A percentile compares a stretch with the other conserved stretches of the same genome.
phyloP scores from a whole-genome alignment of 2,113 vertebrate species.

The Melanerpes formicivorus region DNA sequence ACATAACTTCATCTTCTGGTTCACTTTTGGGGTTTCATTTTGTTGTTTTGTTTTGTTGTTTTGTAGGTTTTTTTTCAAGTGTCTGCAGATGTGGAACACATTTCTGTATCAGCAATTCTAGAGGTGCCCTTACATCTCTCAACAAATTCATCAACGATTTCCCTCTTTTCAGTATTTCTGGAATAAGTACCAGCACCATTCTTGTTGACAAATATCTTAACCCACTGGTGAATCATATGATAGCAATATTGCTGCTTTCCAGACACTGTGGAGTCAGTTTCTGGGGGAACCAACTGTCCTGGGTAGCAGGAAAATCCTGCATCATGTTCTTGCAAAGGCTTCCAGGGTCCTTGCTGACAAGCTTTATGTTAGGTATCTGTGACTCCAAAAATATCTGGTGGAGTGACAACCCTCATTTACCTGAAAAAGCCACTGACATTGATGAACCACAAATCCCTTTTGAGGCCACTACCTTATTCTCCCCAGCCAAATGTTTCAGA shows the following conservation, averaged over 20 bases:
- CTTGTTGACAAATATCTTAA: not conserved
- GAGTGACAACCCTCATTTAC: not conserved
- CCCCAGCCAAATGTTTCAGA: not conserved
- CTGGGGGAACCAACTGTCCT: not conserved
- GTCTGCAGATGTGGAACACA: not conserved
- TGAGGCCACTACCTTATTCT: not conserved
- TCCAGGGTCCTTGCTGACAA: not conserved
- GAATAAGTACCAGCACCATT: not conserved
- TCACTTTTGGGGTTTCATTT: not conserved
- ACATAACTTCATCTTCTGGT: not conserved
- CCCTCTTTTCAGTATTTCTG: not conserved
- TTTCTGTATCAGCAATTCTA: not conserved
- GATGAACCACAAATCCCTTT: not conserved
- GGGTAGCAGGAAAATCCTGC: not conserved
- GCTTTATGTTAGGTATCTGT: not conserved
- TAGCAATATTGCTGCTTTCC: not conserved
- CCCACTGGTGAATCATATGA: not conserved
- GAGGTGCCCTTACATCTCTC: not conserved
- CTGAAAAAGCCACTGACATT: not conserved
- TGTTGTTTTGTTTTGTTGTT: no score
- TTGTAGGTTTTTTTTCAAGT: not conserved
- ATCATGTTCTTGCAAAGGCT: not conserved
- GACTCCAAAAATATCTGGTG: not conserved
- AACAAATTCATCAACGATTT: not conserved
- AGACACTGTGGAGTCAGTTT: not conserved